Evolutionary conservation across 2,113 vertebrate genomes (phyloP).

Genomic region (Beaufortia kweichowensis): DNA sequence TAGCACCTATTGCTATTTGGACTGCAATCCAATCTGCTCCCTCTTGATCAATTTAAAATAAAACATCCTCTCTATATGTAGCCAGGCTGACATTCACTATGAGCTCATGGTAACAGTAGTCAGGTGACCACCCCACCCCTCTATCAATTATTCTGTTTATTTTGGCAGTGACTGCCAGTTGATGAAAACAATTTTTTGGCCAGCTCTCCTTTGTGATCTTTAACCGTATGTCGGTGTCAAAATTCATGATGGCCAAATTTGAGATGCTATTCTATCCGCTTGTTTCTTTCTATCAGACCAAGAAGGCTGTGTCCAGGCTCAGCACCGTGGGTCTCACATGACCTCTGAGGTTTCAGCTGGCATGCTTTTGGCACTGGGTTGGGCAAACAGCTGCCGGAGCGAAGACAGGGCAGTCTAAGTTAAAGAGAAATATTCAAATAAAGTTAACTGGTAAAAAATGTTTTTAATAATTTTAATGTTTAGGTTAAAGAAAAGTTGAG

Average conservation of each 20-base stretch:
- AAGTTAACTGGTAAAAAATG: background rate
- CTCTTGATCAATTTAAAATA: constrained; percentile 4
- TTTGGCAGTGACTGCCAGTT: background rate
- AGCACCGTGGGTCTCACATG: background rate
- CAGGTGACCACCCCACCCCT: background rate
- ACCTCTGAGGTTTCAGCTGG: constrained; percentile 40
- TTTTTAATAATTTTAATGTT: background rate
- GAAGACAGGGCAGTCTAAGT: background rate
- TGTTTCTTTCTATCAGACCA: background rate
- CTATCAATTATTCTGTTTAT: constrained; percentile 17
- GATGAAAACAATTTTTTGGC: constrained; percentile 36
- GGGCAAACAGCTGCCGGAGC: constrained; percentile 46
- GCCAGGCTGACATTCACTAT: background rate
- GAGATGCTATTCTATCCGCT: background rate
- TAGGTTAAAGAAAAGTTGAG: background rate
- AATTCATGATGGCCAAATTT: background rate
- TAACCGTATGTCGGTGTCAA: constrained; percentile 9
- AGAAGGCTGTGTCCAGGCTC: background rate
- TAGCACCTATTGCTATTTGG: background rate
- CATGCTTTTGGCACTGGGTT: constrained; percentile 29
- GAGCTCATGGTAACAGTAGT: constrained; percentile 26
- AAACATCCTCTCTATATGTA: background rate
- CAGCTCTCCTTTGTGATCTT: constrained; percentile 3
- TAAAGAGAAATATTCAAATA: constrained; percentile 9
- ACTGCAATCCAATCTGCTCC: background rate